Conservation (phyloP, 2,888 invertebrate species). For the Philereme transversata region DNA sequence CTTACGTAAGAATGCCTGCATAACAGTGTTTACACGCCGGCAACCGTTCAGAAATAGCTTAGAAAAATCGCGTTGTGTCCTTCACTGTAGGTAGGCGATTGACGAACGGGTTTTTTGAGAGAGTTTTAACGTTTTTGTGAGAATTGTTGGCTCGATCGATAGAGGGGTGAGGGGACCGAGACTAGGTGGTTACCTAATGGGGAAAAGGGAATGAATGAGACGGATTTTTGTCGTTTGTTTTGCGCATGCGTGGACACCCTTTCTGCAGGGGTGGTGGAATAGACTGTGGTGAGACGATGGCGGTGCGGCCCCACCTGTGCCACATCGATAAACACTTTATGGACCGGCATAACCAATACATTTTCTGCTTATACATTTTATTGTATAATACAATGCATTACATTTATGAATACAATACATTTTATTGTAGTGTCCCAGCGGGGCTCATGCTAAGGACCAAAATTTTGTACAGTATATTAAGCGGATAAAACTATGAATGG, state of each 20-base stretch:
- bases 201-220: constrained; percentile 52
- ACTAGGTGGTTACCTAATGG: constrained; percentile 51
- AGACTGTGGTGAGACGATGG: constrained; percentile 17
- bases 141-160: constrained; percentile 37
- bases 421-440: too few relatives aligned
- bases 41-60: constrained; percentile 55
- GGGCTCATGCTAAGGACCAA: too few relatives aligned
- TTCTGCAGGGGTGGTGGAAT: constrained; percentile 12
- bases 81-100: constrained; percentile 38
- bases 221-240: constrained; percentile 48
- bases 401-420: too few relatives aligned
- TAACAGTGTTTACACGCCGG: constrained; percentile 54
- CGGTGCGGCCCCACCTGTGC: constrained; percentile 1
- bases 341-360: neutral
- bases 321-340: constrained; percentile 4
- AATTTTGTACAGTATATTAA: too few relatives aligned
- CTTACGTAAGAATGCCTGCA: constrained; percentile 67
- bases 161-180: constrained; percentile 39
- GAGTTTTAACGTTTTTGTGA: constrained; percentile 34
- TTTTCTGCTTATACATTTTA: too few relatives aligned
- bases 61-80: constrained; percentile 53
- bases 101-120: constrained; percentile 36
- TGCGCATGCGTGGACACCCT: constrained; percentile 55
- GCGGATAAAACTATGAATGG: too few relatives aligned
- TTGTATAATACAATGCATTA: too few relatives aligned